phyloP scores from a whole-genome alignment of 2,113 vertebrate species.

The Zingel zingel region DNA sequence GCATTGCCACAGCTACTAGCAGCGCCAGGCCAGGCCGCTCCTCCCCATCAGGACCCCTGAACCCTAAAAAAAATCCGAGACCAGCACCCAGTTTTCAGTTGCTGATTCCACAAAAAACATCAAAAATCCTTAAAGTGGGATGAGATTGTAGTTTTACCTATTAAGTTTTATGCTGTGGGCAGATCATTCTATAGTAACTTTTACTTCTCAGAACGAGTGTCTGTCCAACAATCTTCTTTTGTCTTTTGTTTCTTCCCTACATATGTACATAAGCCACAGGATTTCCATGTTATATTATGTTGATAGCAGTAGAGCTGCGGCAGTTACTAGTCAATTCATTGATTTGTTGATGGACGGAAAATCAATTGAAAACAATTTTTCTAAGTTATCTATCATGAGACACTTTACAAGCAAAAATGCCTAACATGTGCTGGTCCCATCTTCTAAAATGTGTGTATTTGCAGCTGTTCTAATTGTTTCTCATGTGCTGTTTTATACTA shows the following conservation, averaged over 20 bases:
- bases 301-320: background rate
- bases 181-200: background rate
- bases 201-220: background rate
- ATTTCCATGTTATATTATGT: background rate
- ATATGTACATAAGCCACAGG: background rate
- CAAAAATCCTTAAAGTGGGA: background rate
- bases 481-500: background rate
- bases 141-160: background rate
- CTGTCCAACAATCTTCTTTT: no score
- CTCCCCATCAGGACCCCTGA: slow-evolving; percentile 41
- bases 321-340: background rate
- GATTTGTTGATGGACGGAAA: background rate
- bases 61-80: slow-evolving; percentile 31
- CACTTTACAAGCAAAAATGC: background rate
- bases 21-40: slow-evolving; percentile 59
- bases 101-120: background rate
- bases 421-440: background rate
- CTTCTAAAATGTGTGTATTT: background rate
- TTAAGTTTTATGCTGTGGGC: background rate
- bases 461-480: background rate
- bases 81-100: slow-evolving; percentile 9
- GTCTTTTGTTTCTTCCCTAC: background rate
- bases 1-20: slow-evolving; percentile 55
- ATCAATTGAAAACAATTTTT: background rate
- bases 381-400: background rate